Evolutionary conservation across 2,113 vertebrate species (phyloP).

Genomic region (Phalacrocorax carbo): DNA sequence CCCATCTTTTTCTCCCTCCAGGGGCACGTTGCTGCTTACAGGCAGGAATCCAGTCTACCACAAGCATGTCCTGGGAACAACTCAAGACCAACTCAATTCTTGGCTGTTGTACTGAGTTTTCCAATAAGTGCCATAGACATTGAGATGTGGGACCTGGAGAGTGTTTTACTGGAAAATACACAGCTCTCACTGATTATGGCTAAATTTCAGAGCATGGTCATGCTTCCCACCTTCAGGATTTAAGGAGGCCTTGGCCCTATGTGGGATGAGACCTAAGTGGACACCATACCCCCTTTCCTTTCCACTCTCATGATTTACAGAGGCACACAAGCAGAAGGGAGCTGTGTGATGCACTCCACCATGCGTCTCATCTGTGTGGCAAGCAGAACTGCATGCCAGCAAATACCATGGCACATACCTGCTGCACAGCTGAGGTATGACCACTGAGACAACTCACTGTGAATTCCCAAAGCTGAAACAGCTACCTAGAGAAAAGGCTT

Average conservation of each 20-base stretch:
- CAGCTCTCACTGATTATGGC: neutral
- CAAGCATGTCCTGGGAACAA: neutral
- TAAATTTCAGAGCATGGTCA: neutral
- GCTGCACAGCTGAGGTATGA: neutral
- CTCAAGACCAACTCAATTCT: neutral
- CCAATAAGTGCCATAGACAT: neutral
- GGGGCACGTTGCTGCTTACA: accelerated
- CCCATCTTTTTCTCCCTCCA: neutral
- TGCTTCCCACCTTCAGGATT: neutral
- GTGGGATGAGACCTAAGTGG: neutral
- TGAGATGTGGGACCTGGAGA: neutral
- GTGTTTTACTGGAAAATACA: neutral
- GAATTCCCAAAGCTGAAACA: neutral
- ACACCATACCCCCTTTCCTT: neutral
- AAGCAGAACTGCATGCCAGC: neutral
- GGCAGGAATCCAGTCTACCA: neutral
- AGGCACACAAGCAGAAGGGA: neutral
- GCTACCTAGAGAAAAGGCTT: neutral
- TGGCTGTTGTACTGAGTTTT: neutral
- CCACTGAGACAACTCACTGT: neutral
- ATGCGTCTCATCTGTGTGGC: neutral
- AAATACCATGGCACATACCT: neutral
- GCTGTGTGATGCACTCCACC: neutral
- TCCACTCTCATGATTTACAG: neutral
- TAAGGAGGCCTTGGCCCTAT: neutral